Conservation (phyloP, 2,888 invertebrate species). For the Nowickia ferox region DNA sequence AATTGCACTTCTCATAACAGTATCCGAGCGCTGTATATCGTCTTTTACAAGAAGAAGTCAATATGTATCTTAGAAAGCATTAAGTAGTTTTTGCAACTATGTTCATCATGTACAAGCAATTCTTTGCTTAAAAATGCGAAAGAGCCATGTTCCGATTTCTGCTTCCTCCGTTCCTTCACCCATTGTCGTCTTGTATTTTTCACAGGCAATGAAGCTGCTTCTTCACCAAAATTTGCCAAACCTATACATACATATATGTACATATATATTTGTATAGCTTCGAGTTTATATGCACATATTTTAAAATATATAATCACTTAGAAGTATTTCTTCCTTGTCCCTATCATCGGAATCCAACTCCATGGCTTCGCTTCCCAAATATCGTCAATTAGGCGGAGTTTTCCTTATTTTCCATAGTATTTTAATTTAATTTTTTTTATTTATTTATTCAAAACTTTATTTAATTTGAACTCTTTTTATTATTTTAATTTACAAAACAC, state of each 20-base stretch:
- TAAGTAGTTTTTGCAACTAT: conserved; percentile 4
- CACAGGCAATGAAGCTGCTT: neutral
- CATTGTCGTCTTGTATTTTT: neutral
- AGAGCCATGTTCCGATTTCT: neutral
- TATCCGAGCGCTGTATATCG: conserved; percentile 7
- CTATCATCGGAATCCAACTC: neutral
- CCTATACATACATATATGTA: neutral
- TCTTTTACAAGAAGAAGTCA: too few relatives aligned
- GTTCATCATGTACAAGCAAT: conserved; percentile 4
- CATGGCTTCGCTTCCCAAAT: neutral
- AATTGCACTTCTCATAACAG: conserved; percentile 6
- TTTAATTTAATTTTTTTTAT: too few relatives aligned
- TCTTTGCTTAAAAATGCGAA: neutral
- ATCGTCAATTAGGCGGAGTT: too few relatives aligned
- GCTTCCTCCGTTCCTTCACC: conserved; percentile 6
- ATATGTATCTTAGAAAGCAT: conserved; percentile 11
- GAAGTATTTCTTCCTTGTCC: neutral
- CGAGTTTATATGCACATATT: neutral
- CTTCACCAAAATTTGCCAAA: conserved; percentile 4
- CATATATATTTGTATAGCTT: neutral
- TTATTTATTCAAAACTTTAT: too few relatives aligned
- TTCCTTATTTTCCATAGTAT: too few relatives aligned
- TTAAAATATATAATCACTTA: neutral
- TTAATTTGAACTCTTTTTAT: too few relatives aligned
- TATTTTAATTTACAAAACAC: too few relatives aligned